Base-by-base conservation (phyloP, 1,140 invertebrate species). In the Ptiloglossa arizonensis region DNA sequence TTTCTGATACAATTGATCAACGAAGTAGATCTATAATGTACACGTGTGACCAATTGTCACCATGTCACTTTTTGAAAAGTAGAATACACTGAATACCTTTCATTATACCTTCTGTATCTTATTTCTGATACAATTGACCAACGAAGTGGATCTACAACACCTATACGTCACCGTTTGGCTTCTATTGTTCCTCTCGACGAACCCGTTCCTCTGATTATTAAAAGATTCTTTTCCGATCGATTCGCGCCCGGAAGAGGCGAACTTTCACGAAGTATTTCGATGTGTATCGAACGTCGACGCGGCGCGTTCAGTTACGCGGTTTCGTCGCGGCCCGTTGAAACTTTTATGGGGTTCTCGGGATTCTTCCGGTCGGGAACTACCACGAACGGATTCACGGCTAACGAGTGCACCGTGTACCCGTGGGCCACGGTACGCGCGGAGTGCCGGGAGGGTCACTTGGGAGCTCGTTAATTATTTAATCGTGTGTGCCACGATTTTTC, bases 381-480 rank as follows among this genome's bases (percentile, higher is more conserved):
- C 41, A 44, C 11, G 38, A 56, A 62, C 48, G 29, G 64, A 44
- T 69, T 8, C 32, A 5, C n/a, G 19, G n/a, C 0, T 35, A 44
- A 32, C 22, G 29, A 46, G 41, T 24, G 24, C 27, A 19, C 46
- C n/a, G 11, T n/a, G 38, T n/a, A 19, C 38, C 13, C 5, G 44
- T 1, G 17, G 32, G 29, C 9, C 56, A 57, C 17, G 27, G 8
- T 6, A 22, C 24, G 1, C 11, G 27, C n/a, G 9, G 38, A 41
- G 44, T 32, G 41, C 2, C 11, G 2, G 15, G 8, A 15, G n/a
- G 46, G 32, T 24, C 77, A 0, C 72, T 29, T 35, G 54, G 60
- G 15, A 60, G 50, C 19, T 62, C 35, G 35, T 77, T 73, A 60
- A 73, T 83, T 81, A 67, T 78, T 81, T 81, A 76, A 69, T 52